phyloP scores from a whole-genome alignment of 2,888 invertebrate genomes.

The Pemphredon lugubris region DNA sequence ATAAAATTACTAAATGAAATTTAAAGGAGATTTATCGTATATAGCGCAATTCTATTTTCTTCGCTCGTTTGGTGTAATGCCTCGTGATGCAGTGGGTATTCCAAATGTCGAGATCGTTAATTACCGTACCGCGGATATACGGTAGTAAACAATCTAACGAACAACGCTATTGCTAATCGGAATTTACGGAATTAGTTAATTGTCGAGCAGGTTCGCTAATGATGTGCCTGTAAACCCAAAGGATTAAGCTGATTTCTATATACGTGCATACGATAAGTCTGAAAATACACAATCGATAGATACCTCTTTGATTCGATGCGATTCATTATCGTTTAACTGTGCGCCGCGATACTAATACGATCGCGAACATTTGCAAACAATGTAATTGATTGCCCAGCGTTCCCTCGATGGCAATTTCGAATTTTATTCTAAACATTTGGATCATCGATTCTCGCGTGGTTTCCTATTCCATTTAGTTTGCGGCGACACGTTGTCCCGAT shows the following conservation, averaged over 20 bases:
- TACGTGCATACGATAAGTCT: too few species aligned
- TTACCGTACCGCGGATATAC: conserved; percentile 13
- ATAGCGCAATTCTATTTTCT: not conserved
- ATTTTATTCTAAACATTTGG: conserved; percentile 6
- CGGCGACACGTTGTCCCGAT: too few species aligned
- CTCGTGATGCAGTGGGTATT: not conserved
- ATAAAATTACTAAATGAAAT: not conserved
- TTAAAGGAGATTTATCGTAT: not conserved
- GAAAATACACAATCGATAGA: conserved; percentile 34
- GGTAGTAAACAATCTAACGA: conserved; percentile 30
- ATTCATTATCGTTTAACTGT: conserved; percentile 46
- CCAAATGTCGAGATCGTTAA: not conserved
- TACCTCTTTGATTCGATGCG: conserved; percentile 46
- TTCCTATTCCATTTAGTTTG: too few species aligned
- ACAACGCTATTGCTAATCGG: conserved; percentile 20
- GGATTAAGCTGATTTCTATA: conserved; percentile 25
- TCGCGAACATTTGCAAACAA: conserved; percentile 39
- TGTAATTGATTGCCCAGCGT: conserved; percentile 32
- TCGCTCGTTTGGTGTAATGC: not conserved
- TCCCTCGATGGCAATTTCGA: conserved; percentile 32
- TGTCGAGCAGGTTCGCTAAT: conserved; percentile 43
- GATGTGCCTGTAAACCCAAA: conserved; percentile 41
- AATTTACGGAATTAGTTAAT: conserved; percentile 38
- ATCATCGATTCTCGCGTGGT: not conserved
- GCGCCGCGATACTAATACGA: conserved; percentile 24